Evolutionary conservation across 2,888 invertebrate genomes (phyloP).

Genomic region (Chalcosyrphus nemorum): DNA sequence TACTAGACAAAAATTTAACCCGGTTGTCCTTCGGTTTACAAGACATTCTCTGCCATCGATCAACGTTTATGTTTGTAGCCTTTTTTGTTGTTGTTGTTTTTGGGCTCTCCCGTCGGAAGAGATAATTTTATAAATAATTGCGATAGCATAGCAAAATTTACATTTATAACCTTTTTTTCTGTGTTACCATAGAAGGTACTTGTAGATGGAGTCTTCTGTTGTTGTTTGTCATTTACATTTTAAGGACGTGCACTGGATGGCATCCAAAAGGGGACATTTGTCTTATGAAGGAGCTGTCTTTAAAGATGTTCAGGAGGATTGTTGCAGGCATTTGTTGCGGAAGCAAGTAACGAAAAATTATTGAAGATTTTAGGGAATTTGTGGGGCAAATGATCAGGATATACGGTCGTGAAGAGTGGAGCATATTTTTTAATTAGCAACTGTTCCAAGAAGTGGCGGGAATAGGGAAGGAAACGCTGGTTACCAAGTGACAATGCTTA

Average conservation of each 20-base stretch:
- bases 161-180: slow-evolving; percentile 10
- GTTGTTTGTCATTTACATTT: slow-evolving; percentile 9
- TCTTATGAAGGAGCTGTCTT: neutral
- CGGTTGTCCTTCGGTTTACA: neutral
- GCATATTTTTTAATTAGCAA: neutral
- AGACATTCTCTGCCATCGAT: neutral
- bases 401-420: neutral
- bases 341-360: neutral
- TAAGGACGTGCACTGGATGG: slow-evolving; percentile 10
- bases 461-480: too few relatives aligned
- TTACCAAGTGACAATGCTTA: too few relatives aligned
- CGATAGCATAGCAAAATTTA: slow-evolving; percentile 24
- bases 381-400: neutral
- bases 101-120: neutral
- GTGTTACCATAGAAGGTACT: neutral
- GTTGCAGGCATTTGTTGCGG: neutral
- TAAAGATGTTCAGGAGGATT: neutral
- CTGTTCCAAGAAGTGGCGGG: neutral
- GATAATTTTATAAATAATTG: slow-evolving; percentile 32
- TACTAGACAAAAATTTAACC: slow-evolving; percentile 14
- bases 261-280: neutral
- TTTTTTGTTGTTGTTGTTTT: too few relatives aligned
- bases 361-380: neutral
- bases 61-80: neutral
- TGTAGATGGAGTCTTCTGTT: neutral